Evolutionary conservation across 2,797 vertebrate genomes (phyloP).

Genomic region (Propithecus perrieri): DNA sequence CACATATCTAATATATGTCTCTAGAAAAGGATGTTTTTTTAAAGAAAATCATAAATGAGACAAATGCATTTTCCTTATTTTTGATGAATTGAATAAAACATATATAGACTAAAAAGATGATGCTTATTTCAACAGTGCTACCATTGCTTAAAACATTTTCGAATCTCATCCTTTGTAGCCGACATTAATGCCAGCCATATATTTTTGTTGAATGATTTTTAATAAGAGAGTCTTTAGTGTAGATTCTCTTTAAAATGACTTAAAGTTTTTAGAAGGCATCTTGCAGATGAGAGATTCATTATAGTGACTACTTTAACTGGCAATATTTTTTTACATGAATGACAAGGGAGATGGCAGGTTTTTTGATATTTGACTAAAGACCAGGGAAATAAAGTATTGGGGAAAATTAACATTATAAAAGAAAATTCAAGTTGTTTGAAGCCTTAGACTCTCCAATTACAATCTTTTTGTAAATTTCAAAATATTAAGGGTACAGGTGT

Average conservation of each 20-base stretch:
- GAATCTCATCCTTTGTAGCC: background rate
- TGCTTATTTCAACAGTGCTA: background rate
- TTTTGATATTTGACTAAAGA: background rate
- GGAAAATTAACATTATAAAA: background rate
- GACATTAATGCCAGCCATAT: background rate
- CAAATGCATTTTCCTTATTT: background rate
- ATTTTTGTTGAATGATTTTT: constrained; percentile 2
- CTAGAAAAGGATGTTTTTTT: background rate
- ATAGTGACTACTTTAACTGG: background rate
- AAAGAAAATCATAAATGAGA: background rate
- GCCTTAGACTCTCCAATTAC: background rate
- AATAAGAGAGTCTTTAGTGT: background rate
- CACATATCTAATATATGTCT: background rate
- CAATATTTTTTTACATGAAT: background rate
- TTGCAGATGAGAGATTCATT: background rate
- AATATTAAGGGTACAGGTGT: no score
- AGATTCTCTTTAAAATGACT: background rate
- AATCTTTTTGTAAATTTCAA: no score
- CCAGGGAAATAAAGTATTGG: background rate
- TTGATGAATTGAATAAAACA: background rate
- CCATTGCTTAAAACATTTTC: background rate
- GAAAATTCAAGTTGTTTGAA: background rate
- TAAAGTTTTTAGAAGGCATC: background rate
- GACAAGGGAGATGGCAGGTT: background rate
- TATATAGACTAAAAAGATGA: background rate